Percentiles rank a stretch among this genome's conserved stretches.
phyloP scores from a whole-genome alignment of 2,113 vertebrate genomes.

The Dipodomys spectabilis region DNA sequence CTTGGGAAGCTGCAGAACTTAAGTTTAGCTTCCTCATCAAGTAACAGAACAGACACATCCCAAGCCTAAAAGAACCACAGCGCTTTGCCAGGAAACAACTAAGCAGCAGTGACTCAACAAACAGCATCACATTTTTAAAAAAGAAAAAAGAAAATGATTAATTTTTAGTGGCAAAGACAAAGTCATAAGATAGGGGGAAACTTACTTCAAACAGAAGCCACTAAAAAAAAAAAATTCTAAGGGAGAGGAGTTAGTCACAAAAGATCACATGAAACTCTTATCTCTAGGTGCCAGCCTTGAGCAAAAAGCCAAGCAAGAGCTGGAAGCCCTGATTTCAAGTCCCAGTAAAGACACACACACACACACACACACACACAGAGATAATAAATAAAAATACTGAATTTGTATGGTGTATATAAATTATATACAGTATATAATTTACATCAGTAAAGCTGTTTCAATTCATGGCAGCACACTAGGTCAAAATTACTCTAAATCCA shows the following conservation, averaged over 20 bases:
- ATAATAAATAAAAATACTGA: too few relatives aligned
- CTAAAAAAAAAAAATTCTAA: background rate
- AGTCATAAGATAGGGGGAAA: background rate
- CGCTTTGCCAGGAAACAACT: background rate
- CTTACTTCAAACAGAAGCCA: constrained; percentile 23
- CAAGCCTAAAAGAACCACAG: background rate
- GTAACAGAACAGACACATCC: constrained; percentile 2
- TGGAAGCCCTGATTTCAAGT: too few relatives aligned
- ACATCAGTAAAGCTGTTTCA: background rate
- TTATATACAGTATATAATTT: too few relatives aligned
- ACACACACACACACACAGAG: too few relatives aligned
- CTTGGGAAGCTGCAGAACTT: constrained; percentile 55
- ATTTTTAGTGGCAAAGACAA: background rate
- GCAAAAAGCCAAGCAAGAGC: too few relatives aligned
- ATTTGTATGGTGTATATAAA: background rate
- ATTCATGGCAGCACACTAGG: background rate
- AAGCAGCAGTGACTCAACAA: background rate
- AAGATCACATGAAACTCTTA: background rate
- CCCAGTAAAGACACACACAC: too few relatives aligned
- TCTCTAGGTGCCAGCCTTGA: too few relatives aligned
- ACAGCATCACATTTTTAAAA: background rate
- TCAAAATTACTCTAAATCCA: background rate
- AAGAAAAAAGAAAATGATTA: constrained; percentile 7
- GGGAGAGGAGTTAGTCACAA: background rate
- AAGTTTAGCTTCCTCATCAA: constrained; percentile 55